Evolutionary conservation across 2,113 vertebrate genomes (phyloP).

Genomic region (Leucosticte australis): DNA sequence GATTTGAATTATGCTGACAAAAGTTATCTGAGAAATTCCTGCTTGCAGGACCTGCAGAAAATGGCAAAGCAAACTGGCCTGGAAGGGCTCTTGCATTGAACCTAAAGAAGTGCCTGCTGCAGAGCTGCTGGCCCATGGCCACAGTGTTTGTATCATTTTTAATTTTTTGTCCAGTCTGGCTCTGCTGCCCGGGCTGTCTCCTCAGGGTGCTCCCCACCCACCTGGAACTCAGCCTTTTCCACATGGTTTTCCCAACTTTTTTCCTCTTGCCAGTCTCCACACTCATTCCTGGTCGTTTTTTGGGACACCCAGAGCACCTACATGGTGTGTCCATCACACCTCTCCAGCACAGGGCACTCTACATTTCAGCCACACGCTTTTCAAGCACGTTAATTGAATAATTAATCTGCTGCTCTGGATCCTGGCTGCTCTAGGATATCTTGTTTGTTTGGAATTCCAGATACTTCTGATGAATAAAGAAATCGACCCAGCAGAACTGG

Average conservation of each 20-base stretch:
- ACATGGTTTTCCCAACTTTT: not conserved
- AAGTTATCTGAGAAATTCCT: not conserved
- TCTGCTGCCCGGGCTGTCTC: not conserved
- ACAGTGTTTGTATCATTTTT: not conserved
- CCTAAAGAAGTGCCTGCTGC: not conserved
- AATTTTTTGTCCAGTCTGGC: fast-evolving
- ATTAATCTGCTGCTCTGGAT: not conserved
- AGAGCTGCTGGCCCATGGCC: not conserved
- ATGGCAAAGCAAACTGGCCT: not conserved
- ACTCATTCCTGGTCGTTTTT: not conserved
- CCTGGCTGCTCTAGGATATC: not conserved
- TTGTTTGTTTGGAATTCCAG: slow-evolving; percentile 66
- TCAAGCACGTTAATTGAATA: not conserved
- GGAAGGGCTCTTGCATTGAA: not conserved
- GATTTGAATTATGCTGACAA: not conserved
- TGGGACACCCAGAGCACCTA: not conserved
- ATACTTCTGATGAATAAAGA: slow-evolving; percentile 89
- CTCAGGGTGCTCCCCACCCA: not conserved
- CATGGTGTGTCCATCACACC: not conserved
- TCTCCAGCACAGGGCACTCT: not conserved
- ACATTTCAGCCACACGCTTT: not conserved
- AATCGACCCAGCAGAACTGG: slow-evolving; percentile 80
- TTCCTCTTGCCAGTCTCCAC: not conserved
- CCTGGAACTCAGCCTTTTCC: not conserved
- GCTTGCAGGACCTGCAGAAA: not conserved